phyloP scores from a whole-genome alignment of 2,797 vertebrate genomes.

The Vespertilio murinus region DNA sequence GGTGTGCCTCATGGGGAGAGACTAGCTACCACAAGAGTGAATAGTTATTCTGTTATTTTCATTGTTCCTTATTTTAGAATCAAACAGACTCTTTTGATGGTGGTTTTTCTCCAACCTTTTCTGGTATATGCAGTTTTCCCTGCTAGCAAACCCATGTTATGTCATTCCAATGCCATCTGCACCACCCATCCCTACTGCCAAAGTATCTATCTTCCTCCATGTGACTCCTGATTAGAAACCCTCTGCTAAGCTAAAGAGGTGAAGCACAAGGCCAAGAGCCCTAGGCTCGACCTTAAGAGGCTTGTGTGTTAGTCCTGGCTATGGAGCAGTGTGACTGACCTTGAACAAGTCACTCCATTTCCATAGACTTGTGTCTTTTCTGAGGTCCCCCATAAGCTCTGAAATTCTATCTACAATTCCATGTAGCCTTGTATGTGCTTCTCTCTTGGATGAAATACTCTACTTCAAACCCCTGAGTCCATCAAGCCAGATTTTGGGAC shows the following conservation, averaged over 20 bases:
- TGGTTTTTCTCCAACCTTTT: neutral
- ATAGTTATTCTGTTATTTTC: neutral
- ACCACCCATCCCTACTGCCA: neutral
- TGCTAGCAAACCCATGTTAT: neutral
- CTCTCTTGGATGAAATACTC: neutral
- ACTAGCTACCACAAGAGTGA: neutral
- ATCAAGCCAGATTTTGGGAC: neutral
- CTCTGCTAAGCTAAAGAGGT: neutral
- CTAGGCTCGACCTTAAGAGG: neutral
- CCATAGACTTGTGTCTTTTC: conserved; percentile 2
- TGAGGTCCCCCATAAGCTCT: neutral
- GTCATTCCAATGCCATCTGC: neutral
- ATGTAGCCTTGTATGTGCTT: neutral
- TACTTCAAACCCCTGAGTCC: neutral
- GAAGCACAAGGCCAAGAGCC: neutral
- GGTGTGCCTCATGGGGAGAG: neutral
- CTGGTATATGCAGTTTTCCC: neutral
- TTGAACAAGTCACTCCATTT: neutral
- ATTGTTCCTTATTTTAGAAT: neutral
- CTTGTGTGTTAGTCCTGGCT: neutral
- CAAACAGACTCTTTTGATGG: neutral
- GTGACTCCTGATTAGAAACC: neutral
- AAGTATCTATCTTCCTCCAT: neutral
- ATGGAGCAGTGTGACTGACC: neutral
- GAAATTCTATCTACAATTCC: neutral